phyloP scores from a whole-genome alignment of 2,797 vertebrate species.

The Rhabdomys pumilio region DNA sequence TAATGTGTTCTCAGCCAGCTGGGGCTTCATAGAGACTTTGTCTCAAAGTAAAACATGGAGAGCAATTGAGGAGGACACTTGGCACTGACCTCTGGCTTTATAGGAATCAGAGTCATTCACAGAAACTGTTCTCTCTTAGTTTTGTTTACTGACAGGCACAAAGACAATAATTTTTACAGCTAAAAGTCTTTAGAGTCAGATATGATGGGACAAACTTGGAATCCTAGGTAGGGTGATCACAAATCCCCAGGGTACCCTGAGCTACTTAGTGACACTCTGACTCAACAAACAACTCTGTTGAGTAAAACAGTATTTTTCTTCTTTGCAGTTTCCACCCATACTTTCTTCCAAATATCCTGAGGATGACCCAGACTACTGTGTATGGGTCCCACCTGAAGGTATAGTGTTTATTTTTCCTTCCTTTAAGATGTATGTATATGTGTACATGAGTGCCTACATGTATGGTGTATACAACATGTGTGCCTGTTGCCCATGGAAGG shows the following conservation, averaged over 20 bases:
- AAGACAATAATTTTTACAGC: neutral
- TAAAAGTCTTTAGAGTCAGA: conserved; percentile 7
- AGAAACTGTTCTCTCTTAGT: conserved; percentile 53
- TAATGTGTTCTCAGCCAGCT: neutral
- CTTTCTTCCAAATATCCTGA: conserved; percentile 94
- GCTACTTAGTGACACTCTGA: neutral
- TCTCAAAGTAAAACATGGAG: neutral
- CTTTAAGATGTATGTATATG: conserved; percentile 22
- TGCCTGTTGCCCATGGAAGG: neutral
- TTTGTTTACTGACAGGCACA: conserved; percentile 18
- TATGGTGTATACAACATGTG: neutral
- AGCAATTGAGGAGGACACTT: neutral
- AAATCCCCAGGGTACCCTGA: neutral
- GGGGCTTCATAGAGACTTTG: neutral
- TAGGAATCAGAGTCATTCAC: neutral
- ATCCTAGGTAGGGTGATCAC: neutral
- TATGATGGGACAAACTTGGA: neutral
- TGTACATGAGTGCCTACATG: neutral
- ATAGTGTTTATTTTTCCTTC: conserved; percentile 75
- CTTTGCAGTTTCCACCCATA: conserved; percentile 89
- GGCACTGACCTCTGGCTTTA: neutral
- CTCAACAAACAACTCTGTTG: neutral
- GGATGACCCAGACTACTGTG: conserved; percentile 97
- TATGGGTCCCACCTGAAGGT: conserved; percentile 98
- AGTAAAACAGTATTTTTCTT: conserved; percentile 65